These are phyloP conservation scores for Esperia sulphurella DNA, from an alignment of 2,888 invertebrate species.

Conservation along the genomic window DNA sequence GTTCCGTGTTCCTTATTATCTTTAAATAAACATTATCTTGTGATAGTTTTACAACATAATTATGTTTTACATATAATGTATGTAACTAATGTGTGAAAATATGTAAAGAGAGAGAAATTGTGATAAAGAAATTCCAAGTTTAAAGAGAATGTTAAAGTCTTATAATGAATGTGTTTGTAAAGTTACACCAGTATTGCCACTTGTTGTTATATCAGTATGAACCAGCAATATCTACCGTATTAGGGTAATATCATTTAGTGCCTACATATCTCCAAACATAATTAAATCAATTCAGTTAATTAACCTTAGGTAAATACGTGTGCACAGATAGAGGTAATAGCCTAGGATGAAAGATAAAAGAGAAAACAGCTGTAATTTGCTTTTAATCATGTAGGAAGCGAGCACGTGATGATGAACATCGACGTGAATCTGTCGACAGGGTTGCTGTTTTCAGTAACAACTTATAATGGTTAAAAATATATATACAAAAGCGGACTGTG, in stretches of 20 bases:
- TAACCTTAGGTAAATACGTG: constrained; percentile 10
- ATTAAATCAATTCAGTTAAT: constrained; percentile 14
- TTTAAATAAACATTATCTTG: constrained; percentile 43
- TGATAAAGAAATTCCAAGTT: too few relatives aligned
- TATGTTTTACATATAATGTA: not conserved
- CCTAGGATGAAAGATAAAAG: constrained; percentile 23
- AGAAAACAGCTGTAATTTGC: constrained; percentile 22
- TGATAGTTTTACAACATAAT: constrained; percentile 6
- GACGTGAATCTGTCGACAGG: not conserved
- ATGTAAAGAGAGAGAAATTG: too few relatives aligned
- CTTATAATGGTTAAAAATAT: too few relatives aligned
- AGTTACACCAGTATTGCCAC: too few relatives aligned
- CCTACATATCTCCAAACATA: constrained; percentile 11
- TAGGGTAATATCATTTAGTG: not conserved
- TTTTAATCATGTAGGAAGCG: constrained; percentile 21
- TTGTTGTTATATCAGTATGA: too few relatives aligned
- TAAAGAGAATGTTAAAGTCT: too few relatives aligned
- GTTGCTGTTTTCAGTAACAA: not conserved
- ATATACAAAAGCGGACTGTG: too few relatives aligned
- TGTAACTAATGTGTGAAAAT: too few relatives aligned
- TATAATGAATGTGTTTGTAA: too few relatives aligned
- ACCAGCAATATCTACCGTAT: not conserved
- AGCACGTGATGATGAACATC: constrained; percentile 1
- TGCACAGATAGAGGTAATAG: constrained; percentile 11
- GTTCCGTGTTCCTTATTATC: constrained; percentile 66